Percentiles rank a stretch among this genome's conserved stretches.
phyloP scores from a whole-genome alignment of 2,113 vertebrate species.

The Furnarius figulus region DNA sequence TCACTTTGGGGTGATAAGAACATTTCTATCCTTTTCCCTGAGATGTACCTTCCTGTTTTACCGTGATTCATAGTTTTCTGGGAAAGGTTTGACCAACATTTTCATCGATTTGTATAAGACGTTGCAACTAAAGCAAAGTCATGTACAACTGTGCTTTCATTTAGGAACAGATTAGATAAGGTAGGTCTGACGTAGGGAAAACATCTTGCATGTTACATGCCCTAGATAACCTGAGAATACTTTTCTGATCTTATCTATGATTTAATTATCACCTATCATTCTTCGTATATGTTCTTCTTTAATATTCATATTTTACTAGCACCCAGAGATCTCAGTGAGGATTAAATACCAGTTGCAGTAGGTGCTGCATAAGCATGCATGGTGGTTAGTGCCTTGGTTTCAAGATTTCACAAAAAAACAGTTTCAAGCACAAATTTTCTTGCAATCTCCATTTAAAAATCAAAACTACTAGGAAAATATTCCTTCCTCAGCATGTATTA shows the following conservation, averaged over 20 bases:
- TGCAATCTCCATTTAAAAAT: conserved; percentile 5
- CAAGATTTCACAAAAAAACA: background rate
- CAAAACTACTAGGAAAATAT: background rate
- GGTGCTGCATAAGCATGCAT: background rate
- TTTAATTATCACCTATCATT: conserved; percentile 65
- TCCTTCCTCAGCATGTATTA: background rate
- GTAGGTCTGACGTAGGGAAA: conserved; percentile 54
- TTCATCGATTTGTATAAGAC: conserved; percentile 64
- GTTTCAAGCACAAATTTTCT: background rate
- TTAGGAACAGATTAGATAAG: conserved; percentile 73
- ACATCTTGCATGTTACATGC: conserved; percentile 59
- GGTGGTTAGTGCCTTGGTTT: background rate
- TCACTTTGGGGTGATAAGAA: conserved; percentile 14
- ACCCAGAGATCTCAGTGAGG: conserved; percentile 15
- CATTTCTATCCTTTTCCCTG: background rate
- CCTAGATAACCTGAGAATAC: conserved; percentile 60
- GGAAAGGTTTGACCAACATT: conserved; percentile 37
- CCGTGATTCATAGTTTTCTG: conserved; percentile 17
- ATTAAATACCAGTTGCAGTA: conserved; percentile 26
- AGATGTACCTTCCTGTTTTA: conserved; percentile 20
- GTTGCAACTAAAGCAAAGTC: conserved; percentile 53
- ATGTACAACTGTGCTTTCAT: conserved; percentile 56
- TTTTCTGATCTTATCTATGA: conserved; percentile 52
- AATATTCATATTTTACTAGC: conserved; percentile 57
- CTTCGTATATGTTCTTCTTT: conserved; percentile 42